Conservation (phyloP, 2,113 vertebrate species). For the Gopherus evgoodei region DNA sequence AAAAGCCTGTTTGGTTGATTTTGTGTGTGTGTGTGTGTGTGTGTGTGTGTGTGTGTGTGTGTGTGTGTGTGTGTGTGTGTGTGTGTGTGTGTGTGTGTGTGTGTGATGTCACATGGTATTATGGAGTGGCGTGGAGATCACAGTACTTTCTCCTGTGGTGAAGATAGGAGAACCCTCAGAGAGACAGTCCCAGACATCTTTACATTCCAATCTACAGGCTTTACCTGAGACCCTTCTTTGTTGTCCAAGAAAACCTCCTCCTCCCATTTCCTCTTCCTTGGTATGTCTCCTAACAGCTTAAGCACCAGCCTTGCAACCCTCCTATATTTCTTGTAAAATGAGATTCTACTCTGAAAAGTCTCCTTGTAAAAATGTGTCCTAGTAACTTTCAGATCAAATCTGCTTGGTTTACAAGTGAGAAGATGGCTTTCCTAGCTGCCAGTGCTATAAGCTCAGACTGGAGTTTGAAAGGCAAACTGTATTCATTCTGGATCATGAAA, state of each 20-base stretch:
- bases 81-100: background rate
- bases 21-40: background rate
- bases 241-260: background rate
- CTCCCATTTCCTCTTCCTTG: background rate
- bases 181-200: background rate
- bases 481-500: background rate
- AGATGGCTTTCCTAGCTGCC: background rate
- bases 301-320: background rate
- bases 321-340: background rate
- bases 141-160: background rate
- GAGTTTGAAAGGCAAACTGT: background rate
- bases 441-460: background rate
- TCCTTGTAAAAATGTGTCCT: background rate
- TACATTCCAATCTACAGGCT: background rate
- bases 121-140: background rate
- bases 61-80: rapidly evolving
- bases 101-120: background rate
- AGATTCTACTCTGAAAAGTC: background rate
- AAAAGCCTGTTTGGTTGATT: background rate
- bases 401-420: background rate
- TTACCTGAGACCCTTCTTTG: background rate
- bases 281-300: background rate
- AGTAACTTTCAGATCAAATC: background rate
- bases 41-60: background rate
- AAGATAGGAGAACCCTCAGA: background rate